Evolutionary conservation across 1,140 invertebrate genomes (phyloP).

Genomic region (Drosophila subobscura): DNA sequence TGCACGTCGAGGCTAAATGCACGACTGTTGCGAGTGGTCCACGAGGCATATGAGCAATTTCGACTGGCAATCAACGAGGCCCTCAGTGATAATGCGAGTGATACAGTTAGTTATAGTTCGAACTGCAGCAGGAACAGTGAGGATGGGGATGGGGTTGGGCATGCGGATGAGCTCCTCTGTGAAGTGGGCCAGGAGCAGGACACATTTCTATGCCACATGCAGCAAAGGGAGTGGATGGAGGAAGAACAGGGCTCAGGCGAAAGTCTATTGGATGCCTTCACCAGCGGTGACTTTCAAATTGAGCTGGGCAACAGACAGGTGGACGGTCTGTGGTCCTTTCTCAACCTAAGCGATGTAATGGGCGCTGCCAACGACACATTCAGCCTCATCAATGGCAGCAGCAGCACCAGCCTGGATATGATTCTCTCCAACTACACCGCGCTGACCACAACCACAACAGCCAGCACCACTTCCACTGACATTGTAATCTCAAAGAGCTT

Average conservation of each 20-base stretch:
- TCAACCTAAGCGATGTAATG: slow-evolving; percentile 59
- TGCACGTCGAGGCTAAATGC: slow-evolving; percentile 57
- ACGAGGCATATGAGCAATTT: slow-evolving; percentile 74
- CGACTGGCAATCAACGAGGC: slow-evolving; percentile 65
- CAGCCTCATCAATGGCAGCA: slow-evolving; percentile 41
- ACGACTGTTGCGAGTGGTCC: slow-evolving; percentile 53
- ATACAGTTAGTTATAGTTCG: slow-evolving; percentile 65
- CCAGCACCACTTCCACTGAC: slow-evolving; percentile 27
- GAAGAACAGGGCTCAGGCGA: slow-evolving; percentile 5
- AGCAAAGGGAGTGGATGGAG: background rate
- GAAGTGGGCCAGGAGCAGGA: slow-evolving; percentile 4
- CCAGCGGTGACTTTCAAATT: slow-evolving; percentile 49
- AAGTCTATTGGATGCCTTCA: slow-evolving; percentile 21
- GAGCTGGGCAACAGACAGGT: slow-evolving; percentile 38
- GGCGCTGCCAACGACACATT: slow-evolving; percentile 25
- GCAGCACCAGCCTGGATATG: slow-evolving; percentile 54
- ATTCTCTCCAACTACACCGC: slow-evolving; percentile 63
- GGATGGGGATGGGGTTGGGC: background rate
- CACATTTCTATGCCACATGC: slow-evolving; percentile 57
- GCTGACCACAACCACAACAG: slow-evolving; percentile 35
- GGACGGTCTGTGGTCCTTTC: slow-evolving; percentile 58
- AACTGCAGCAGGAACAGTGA: slow-evolving; percentile 31
- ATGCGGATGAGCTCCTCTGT: slow-evolving; percentile 31
- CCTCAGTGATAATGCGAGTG: slow-evolving; percentile 74
- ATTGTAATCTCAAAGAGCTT: slow-evolving; percentile 49